Conservation (phyloP, 2,113 vertebrate species). For the Cryptoleucopteryx plumbea region DNA sequence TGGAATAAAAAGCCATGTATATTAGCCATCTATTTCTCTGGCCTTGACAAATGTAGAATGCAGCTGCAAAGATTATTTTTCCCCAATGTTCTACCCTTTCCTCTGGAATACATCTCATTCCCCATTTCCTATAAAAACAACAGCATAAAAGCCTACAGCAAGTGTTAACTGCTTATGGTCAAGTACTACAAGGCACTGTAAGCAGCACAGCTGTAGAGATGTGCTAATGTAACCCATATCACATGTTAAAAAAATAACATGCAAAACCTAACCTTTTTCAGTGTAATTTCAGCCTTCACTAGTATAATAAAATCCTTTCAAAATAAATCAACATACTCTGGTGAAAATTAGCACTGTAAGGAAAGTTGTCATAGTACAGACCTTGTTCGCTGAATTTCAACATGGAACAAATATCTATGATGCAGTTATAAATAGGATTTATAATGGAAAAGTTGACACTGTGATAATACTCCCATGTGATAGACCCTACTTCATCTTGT, state of each 20-base stretch:
- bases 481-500: slow-evolving; percentile 27
- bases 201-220: not conserved
- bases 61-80: not conserved
- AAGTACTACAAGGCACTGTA: not conserved
- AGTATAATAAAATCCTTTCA: not conserved
- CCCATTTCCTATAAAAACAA: not conserved
- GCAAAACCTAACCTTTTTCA: not conserved
- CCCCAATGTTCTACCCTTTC: not conserved
- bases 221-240: not conserved
- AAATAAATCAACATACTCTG: not conserved
- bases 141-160: not conserved
- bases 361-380: not conserved
- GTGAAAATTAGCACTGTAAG: not conserved
- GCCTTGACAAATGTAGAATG: not conserved
- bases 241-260: not conserved
- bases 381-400: slow-evolving; percentile 15
- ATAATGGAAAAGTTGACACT: slow-evolving; percentile 48
- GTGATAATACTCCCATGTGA: slow-evolving; percentile 19
- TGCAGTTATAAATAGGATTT: slow-evolving; percentile 8
- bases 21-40: not conserved
- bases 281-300: not conserved
- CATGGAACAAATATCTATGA: slow-evolving; percentile 29
- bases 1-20: not conserved
- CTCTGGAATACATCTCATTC: not conserved
- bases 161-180: not conserved